These are phyloP conservation scores for Rhinopomastus cyanomelas DNA, from an alignment of 2,113 vertebrate species.

Conservation along the genomic window DNA sequence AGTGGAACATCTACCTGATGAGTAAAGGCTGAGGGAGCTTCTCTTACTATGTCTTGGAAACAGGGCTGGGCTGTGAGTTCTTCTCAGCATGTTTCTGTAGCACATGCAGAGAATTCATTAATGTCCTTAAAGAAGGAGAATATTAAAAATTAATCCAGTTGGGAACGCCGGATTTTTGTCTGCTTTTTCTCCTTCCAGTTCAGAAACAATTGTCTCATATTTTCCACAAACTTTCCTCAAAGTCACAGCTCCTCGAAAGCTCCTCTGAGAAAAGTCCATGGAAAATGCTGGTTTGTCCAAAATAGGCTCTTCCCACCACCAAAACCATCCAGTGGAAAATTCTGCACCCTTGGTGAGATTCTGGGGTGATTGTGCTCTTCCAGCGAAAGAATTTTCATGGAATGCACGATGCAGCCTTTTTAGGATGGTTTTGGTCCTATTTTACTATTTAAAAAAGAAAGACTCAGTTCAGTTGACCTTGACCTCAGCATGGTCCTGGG, in stretches of 20 bases:
- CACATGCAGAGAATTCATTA: background rate
- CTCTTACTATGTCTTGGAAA: background rate
- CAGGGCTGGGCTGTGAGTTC: background rate
- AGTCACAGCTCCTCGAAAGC: background rate
- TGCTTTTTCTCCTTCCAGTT: background rate
- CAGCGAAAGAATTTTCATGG: background rate
- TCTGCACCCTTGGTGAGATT: background rate
- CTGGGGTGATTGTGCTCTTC: background rate
- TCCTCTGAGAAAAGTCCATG: background rate
- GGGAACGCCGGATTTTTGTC: background rate
- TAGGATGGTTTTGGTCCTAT: background rate
- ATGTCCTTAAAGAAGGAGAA: constrained; percentile 4
- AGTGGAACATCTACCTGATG: no score
- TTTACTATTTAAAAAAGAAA: background rate
- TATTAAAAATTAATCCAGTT: background rate
- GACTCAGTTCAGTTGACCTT: background rate
- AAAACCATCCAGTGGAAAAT: background rate
- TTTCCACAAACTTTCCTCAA: background rate
- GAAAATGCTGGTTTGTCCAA: background rate
- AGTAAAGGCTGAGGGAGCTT: no score
- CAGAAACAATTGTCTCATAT: background rate
- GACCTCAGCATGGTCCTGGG: background rate
- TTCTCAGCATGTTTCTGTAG: background rate
- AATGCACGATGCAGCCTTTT: background rate
- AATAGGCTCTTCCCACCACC: background rate